These are phyloP conservation scores for Xanthorhoe spadicearia DNA, from an alignment of 2,888 invertebrate species.

Conservation along the genomic window DNA sequence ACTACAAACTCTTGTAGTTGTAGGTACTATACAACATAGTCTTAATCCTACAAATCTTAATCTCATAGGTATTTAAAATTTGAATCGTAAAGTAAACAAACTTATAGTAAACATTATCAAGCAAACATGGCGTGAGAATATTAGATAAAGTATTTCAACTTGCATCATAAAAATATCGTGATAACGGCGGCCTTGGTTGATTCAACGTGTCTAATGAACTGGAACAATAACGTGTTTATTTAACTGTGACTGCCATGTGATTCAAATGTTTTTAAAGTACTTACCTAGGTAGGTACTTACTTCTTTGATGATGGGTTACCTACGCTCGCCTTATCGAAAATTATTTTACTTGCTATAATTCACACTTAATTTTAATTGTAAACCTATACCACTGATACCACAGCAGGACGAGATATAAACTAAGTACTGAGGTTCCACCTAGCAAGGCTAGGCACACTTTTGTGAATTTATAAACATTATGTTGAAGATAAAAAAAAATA, in stretches of 20 bases:
- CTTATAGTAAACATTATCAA: constrained; percentile 19
- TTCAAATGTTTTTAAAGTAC: not conserved
- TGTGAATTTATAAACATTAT: too few species aligned
- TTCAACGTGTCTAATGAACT: constrained; percentile 39
- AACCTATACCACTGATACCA: too few species aligned
- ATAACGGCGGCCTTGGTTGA: constrained; percentile 55
- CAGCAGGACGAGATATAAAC: too few species aligned
- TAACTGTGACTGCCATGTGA: constrained; percentile 33
- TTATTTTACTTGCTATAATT: too few species aligned
- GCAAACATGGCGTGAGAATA: constrained; percentile 61
- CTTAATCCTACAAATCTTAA: too few species aligned
- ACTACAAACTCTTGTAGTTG: too few species aligned
- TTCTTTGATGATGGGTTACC: not conserved
- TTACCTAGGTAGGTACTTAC: not conserved
- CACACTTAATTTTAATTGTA: too few species aligned
- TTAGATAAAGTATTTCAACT: constrained; percentile 56
- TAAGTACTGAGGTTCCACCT: too few species aligned
- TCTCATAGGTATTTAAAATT: not conserved
- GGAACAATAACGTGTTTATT: constrained; percentile 47
- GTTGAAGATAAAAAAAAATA: too few species aligned
- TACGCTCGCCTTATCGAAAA: not conserved
- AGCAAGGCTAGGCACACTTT: too few species aligned
- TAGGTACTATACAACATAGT: too few species aligned
- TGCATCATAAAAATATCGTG: constrained; percentile 49
- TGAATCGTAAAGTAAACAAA: constrained; percentile 17